phyloP scores from a whole-genome alignment of 2,113 vertebrate species.

The Pungitius pungitius region DNA sequence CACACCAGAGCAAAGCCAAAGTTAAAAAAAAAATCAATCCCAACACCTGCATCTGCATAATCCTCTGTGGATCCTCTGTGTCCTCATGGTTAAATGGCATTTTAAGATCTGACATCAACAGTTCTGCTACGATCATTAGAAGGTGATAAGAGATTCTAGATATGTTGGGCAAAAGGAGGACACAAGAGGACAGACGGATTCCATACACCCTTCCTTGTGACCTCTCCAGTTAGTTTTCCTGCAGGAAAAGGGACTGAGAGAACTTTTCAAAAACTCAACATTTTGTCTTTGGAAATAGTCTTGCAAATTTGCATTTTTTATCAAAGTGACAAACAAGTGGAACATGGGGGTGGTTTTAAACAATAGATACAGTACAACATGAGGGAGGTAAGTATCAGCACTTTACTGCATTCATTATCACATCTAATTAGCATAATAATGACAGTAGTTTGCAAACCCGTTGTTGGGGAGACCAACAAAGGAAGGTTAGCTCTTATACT shows the following conservation, averaged over 20 bases:
- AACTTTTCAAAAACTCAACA: background rate
- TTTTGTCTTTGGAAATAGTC: conserved; percentile 15
- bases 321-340: conserved; percentile 39
- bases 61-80: background rate
- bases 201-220: background rate
- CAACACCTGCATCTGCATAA: background rate
- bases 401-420: conserved; percentile 47
- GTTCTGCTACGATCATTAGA: too few species aligned
- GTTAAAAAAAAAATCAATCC: background rate
- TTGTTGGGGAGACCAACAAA: conserved; percentile 21
- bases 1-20: background rate
- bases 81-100: background rate
- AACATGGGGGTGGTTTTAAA: conserved; percentile 39
- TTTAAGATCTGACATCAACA: background rate
- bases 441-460: conserved; percentile 54
- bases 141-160: background rate
- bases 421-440: conserved; percentile 60
- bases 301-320: conserved; percentile 29
- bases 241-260: too few species aligned
- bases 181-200: background rate
- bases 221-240: background rate
- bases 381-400: conserved; percentile 39
- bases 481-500: conserved; percentile 47
- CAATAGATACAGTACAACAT: conserved; percentile 8
- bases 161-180: background rate